Evolutionary conservation across 2,113 vertebrate species (phyloP).

Genomic region (Actenoides hombroni): DNA sequence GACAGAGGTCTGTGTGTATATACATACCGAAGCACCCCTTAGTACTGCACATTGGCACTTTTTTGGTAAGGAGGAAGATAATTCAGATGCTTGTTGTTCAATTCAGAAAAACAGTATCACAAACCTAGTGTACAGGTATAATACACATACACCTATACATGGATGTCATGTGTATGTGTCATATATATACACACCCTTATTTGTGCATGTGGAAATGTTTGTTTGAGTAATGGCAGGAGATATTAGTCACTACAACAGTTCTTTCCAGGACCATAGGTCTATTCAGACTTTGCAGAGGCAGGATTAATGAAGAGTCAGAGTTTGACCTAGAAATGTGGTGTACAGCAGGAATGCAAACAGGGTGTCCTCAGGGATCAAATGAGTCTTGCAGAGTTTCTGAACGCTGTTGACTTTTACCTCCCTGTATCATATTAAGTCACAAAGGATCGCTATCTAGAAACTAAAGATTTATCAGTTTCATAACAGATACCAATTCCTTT

Average conservation of each 20-base stretch:
- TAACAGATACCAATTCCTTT: neutral
- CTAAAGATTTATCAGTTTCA: neutral
- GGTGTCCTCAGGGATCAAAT: neutral
- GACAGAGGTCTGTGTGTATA: neutral
- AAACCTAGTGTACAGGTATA: neutral
- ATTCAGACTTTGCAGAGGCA: neutral
- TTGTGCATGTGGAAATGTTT: neutral
- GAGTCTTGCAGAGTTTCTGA: neutral
- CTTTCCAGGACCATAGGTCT: neutral
- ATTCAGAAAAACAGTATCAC: neutral
- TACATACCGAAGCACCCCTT: accelerated
- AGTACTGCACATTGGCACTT: neutral
- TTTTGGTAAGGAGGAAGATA: neutral
- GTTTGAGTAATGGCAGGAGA: neutral
- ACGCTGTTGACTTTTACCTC: neutral
- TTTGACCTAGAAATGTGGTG: neutral
- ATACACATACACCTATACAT: neutral
- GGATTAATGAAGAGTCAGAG: neutral
- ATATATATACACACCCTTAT: neutral
- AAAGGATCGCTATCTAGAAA: neutral
- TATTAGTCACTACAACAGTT: neutral
- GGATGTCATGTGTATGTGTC: neutral
- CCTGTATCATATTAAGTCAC: neutral
- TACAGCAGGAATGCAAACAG: neutral
- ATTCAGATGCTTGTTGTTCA: accelerated